phyloP scores from a whole-genome alignment of 2,888 invertebrate genomes.

The Parnassius mnemosyne region DNA sequence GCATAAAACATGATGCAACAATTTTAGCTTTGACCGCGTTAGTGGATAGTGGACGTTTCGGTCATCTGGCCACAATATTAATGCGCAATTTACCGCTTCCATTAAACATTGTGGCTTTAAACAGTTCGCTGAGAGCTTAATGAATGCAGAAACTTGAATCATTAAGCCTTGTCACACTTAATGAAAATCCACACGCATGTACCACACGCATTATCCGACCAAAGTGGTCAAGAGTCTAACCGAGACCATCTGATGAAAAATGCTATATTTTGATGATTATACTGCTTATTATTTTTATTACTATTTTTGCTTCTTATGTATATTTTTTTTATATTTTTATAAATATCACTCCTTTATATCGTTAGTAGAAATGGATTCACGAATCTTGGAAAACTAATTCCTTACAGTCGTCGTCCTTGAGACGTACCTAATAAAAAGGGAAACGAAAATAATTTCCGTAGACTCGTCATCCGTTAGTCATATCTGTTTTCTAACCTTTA shows the following conservation, averaged over 20 bases:
- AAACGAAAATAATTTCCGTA: too few relatives aligned
- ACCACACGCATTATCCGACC: constrained; percentile 20
- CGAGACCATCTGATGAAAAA: background rate
- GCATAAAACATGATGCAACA: constrained; percentile 19
- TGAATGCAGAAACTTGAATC: constrained; percentile 67
- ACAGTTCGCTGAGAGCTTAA: constrained; percentile 61
- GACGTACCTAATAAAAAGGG: too few relatives aligned
- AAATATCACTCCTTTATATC: too few relatives aligned
- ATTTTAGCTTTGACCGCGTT: constrained; percentile 23
- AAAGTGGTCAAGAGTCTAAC: constrained; percentile 8
- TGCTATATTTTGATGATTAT: too few relatives aligned
- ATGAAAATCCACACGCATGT: constrained; percentile 50
- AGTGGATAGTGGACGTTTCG: constrained; percentile 25
- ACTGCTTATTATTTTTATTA: too few relatives aligned
- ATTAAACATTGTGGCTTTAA: constrained; percentile 61
- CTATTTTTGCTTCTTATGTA: too few relatives aligned
- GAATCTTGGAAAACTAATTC: too few relatives aligned
- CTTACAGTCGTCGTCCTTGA: too few relatives aligned
- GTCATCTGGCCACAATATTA: constrained; percentile 60
- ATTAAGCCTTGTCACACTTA: constrained; percentile 60
- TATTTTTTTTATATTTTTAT: too few relatives aligned
- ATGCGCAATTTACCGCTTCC: constrained; percentile 61
- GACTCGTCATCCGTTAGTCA: too few relatives aligned
- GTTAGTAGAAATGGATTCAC: too few relatives aligned
- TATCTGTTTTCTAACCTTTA: too few relatives aligned